Evolutionary conservation across 2,888 invertebrate species (phyloP).

Genomic region (Clanis bilineata): DNA sequence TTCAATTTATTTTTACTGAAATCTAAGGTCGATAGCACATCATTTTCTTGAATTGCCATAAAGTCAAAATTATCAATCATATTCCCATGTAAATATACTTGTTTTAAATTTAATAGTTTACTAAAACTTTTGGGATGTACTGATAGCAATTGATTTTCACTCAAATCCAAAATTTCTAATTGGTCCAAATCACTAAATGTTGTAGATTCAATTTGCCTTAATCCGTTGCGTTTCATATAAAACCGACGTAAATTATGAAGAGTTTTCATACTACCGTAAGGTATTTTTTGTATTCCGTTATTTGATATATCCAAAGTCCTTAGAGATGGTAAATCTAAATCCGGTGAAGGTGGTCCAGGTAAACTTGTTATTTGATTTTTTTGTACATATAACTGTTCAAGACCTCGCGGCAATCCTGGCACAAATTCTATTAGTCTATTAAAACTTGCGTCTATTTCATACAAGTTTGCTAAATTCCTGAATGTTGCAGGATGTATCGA

Average conservation of each 20-base stretch:
- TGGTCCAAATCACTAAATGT: conserved; percentile 86
- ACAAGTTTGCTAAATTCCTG: conserved; percentile 87
- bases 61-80: conserved; percentile 87
- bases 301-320: conserved; percentile 88
- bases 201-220: conserved; percentile 86
- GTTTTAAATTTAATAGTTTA: conserved; percentile 84
- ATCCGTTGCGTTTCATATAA: conserved; percentile 87
- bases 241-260: conserved; percentile 86
- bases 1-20: conserved; percentile 89
- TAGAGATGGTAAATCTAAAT: conserved; percentile 87
- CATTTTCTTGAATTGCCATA: conserved; percentile 85
- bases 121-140: conserved; percentile 85
- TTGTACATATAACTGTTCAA: conserved; percentile 88
- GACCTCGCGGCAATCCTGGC: conserved; percentile 88
- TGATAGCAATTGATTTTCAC: conserved; percentile 87
- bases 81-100: conserved; percentile 89
- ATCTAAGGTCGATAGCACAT: conserved; percentile 85
- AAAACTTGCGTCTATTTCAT: conserved; percentile 89
- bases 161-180: conserved; percentile 88
- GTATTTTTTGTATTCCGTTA: conserved; percentile 88
- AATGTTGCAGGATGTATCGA: conserved; percentile 90
- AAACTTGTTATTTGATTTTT: conserved; percentile 87
- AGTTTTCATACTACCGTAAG: conserved; percentile 84
- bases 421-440: conserved; percentile 89
- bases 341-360: conserved; percentile 85